Conservation (phyloP, 2,888 invertebrate species). For the Agonopterix arenella region DNA sequence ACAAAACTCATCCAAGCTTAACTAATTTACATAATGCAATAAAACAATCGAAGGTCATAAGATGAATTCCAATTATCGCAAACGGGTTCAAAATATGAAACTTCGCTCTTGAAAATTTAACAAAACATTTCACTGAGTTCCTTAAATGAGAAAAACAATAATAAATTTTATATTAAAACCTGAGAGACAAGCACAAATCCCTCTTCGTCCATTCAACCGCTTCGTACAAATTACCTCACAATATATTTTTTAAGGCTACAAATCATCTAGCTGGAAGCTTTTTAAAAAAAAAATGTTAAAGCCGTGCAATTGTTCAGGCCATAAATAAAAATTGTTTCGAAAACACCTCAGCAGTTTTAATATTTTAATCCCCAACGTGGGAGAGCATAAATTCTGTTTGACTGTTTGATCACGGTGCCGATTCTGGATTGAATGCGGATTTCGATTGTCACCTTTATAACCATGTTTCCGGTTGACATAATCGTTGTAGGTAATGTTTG, state of each 20-base stretch:
- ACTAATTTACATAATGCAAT: no score
- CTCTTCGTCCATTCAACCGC: slow-evolving; percentile 16
- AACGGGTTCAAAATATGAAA: no score
- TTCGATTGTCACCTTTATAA: neutral
- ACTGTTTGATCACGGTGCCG: slow-evolving; percentile 38
- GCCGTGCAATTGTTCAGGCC: slow-evolving; percentile 45
- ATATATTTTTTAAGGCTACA: slow-evolving; percentile 42
- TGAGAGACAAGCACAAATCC: slow-evolving; percentile 19
- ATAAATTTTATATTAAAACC: slow-evolving; percentile 28
- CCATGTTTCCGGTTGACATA: no score
- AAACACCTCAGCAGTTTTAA: slow-evolving; percentile 68
- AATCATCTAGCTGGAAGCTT: slow-evolving; percentile 38
- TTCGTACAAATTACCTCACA: slow-evolving; percentile 18
- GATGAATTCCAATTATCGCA: no score
- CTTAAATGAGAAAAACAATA: slow-evolving; percentile 22
- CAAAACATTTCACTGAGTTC: no score
- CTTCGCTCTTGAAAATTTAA: no score
- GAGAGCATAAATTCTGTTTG: slow-evolving; percentile 56
- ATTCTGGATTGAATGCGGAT: slow-evolving; percentile 20
- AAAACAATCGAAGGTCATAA: no score
- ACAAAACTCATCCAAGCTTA: no score
- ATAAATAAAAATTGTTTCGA: slow-evolving; percentile 59
- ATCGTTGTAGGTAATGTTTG: no score
- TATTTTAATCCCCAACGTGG: slow-evolving; percentile 55
- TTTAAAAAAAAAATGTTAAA: slow-evolving; percentile 33